Base-by-base conservation (phyloP, 2,888 invertebrate genomes). In the Bugula neritina region DNA sequence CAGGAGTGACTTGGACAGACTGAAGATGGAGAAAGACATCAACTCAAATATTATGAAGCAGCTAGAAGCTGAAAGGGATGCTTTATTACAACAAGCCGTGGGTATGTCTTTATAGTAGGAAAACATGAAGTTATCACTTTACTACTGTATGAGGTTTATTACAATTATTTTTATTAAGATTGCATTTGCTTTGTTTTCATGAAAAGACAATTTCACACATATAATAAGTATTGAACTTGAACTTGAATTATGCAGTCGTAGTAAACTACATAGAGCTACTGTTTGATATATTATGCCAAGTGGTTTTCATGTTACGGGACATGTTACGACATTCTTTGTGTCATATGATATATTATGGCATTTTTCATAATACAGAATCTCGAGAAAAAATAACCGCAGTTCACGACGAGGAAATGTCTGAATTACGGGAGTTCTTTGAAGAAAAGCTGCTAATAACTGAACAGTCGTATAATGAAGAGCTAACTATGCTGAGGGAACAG, bases 371-470 rank as follows among this genome's bases (percentile, higher is more conserved):
- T 63, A 27, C 31, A 63, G 63, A 63, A 5, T 63, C 63, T 2
- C 27, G 63, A 13, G 25, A 31, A 31, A 63, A 31, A 13, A 5
- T 63, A 2, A 5, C 31, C 2, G 27, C 17, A 3, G 10, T 63
- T 31, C 63, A 63, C n/a, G 63, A 63, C 3, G 63, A 63, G n/a
- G 63, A 63, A n/a, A 63, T 63, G 63, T 63, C 63, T 25, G 63
- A 63, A 31, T 31, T 63, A 31, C 27, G 63, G 25, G 2, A 63
- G 5, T 63, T 29, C 63, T 63, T 63, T 63, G 63, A 63, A n/a
- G 63, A 63, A 10, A 63, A 63, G 34, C n/a, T 63, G 5, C 25
- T 29, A 3, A 27, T 25, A 5, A 10, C 63, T 25, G 63, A 63
- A 27, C 29, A 27, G n/a, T 21, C 13, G n/a, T 27, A 63, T n/a